These are phyloP conservation scores for Agapostemon virescens DNA, from an alignment of 2,888 invertebrate genomes.

Conservation along the genomic window DNA sequence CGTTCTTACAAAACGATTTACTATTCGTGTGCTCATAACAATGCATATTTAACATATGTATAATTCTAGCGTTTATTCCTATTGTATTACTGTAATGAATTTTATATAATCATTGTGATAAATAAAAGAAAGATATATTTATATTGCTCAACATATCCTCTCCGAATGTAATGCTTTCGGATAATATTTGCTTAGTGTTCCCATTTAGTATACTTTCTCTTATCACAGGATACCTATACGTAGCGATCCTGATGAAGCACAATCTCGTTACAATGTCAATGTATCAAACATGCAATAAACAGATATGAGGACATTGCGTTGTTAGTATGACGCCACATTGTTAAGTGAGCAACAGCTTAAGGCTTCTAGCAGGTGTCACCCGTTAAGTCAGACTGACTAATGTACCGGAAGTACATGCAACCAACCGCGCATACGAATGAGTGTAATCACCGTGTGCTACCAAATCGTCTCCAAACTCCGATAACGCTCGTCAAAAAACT, in stretches of 20 bases:
- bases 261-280: not conserved
- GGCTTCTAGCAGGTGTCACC: not conserved
- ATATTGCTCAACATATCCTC: not conserved
- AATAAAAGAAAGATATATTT: not conserved
- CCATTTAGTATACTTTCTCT: not conserved
- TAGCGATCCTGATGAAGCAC: not conserved
- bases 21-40: too few species aligned
- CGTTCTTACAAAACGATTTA: too few species aligned
- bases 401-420: not conserved
- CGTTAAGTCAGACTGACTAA: not conserved
- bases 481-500: not conserved
- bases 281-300: not conserved
- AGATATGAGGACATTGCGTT: not conserved
- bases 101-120: not conserved
- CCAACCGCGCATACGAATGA: not conserved
- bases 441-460: not conserved
- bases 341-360: conserved; percentile 2
- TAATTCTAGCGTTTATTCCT: too few species aligned
- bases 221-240: not conserved
- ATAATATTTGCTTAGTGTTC: not conserved
- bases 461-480: not conserved
- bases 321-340: not conserved
- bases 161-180: not conserved
- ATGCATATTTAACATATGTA: too few species aligned
- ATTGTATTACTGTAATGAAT: not conserved